A percentile compares a stretch with the other conserved stretches of the same genome.
Conservation (phyloP, 2,888 invertebrate species). For the Hanleya hanleyi region DNA sequence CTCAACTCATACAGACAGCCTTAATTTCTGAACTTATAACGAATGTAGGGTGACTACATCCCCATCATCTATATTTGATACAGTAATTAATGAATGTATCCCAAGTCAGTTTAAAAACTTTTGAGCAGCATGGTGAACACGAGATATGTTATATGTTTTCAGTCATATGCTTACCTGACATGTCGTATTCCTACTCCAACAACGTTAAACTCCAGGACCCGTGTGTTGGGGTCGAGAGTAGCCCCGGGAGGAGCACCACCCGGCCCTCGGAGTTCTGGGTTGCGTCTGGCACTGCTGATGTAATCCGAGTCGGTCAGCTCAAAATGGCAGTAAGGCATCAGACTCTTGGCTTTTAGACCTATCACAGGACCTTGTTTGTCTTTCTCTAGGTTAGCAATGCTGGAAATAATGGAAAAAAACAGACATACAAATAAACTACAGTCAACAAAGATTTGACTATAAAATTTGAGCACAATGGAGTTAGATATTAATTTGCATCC, state of each 20-base stretch:
- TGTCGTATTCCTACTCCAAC: constrained; percentile 77
- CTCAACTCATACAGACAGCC: too few species aligned
- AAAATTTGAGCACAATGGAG: too few species aligned
- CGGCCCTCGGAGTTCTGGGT: constrained; percentile 70
- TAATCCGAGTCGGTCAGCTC: constrained; percentile 82
- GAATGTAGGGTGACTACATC: too few species aligned
- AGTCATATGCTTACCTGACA: constrained; percentile 60
- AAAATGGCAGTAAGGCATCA: constrained; percentile 82
- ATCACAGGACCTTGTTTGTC: constrained; percentile 65
- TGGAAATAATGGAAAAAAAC: too few species aligned
- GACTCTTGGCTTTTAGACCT: constrained; percentile 77
- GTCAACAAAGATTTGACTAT: too few species aligned
- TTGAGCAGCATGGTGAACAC: too few species aligned
- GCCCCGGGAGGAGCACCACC: constrained; percentile 68
- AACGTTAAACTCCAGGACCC: constrained; percentile 80
- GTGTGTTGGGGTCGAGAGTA: constrained; percentile 75
- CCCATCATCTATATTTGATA: too few species aligned
- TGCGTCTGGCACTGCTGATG: constrained; percentile 72
- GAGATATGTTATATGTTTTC: too few species aligned
- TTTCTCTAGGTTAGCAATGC: constrained; percentile 69
- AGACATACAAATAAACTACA: too few species aligned
- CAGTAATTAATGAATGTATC: neutral
- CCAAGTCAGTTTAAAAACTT: too few species aligned
- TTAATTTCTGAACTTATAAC: too few species aligned
- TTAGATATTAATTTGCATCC: too few species aligned